Evolutionary conservation across 2,888 invertebrate genomes (phyloP).

Genomic region (Drosophila maculinotata): DNA sequence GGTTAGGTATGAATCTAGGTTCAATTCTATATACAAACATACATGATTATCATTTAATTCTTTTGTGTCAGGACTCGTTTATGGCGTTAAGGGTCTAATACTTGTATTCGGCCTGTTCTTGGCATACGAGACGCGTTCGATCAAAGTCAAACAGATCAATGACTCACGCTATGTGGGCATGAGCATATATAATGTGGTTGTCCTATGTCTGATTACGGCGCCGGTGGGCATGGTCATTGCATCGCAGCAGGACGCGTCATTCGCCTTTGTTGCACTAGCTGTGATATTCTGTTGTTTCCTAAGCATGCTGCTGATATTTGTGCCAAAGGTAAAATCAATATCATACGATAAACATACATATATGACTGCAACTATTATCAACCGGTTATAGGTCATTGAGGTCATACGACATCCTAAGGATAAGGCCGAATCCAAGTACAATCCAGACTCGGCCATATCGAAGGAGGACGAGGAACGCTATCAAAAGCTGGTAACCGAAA

Average conservation of each 20-base stretch:
- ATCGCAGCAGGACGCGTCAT: constrained; percentile 98
- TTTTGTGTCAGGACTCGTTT: constrained; percentile 91
- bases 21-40: neutral
- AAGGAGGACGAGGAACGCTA: constrained; percentile 98
- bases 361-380: neutral
- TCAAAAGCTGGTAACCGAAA: constrained; percentile 96
- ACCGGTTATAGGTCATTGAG: constrained; percentile 89
- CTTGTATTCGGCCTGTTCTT: constrained; percentile 98
- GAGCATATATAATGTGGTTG: constrained; percentile 99
- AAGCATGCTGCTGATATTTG: constrained; percentile 99
- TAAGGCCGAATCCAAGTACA: constrained; percentile 94
- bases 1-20: constrained; percentile 91
- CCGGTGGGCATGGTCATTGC: constrained; percentile 99
- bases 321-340: constrained; percentile 92
- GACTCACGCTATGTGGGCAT: constrained; percentile 99
- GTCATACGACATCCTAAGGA: constrained; percentile 95
- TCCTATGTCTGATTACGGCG: constrained; percentile 98
- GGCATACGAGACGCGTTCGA: constrained; percentile 98
- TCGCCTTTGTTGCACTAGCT: constrained; percentile 97
- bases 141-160: constrained; percentile 98
- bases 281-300: constrained; percentile 99
- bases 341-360: neutral
- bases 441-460: constrained; percentile 92
- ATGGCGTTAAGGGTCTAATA: constrained; percentile 98
- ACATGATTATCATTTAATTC: no score